phyloP scores from a whole-genome alignment of 2,888 invertebrate species.

The Apamea epomidion region DNA sequence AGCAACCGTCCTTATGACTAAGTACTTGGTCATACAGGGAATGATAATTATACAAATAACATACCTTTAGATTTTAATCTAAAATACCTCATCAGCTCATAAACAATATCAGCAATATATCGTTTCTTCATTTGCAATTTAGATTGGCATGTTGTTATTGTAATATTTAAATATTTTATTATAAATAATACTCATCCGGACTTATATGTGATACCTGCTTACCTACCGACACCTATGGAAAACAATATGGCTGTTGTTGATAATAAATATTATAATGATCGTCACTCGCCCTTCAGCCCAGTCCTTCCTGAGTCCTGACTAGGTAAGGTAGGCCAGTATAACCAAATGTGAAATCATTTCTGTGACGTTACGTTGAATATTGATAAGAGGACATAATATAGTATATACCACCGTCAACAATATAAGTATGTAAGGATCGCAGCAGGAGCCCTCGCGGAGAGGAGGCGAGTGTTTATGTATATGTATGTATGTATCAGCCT shows the following conservation, averaged over 20 bases:
- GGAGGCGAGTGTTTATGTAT: no score
- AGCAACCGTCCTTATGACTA: neutral
- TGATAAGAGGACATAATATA: neutral
- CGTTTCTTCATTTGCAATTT: constrained; percentile 45
- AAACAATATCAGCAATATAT: constrained; percentile 37
- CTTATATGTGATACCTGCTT: neutral
- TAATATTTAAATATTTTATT: constrained; percentile 46
- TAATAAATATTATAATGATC: neutral
- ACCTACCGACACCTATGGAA: constrained; percentile 12
- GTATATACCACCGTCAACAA: no score
- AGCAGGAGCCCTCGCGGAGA: no score
- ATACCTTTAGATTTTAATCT: constrained; percentile 27
- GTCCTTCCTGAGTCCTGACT: no score
- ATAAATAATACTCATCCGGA: constrained; percentile 21
- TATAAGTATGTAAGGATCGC: no score
- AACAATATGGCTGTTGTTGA: constrained; percentile 16
- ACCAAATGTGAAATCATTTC: neutral
- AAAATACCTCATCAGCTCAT: neutral
- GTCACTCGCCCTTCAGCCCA: neutral
- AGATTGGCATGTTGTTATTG: constrained; percentile 47
- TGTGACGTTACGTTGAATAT: neutral
- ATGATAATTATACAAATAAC: neutral
- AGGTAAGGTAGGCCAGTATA: neutral
- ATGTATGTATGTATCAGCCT: no score
- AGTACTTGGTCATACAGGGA: no score